These are phyloP conservation scores for Amiota minor DNA, from an alignment of 2,888 invertebrate species.

Conservation along the genomic window DNA sequence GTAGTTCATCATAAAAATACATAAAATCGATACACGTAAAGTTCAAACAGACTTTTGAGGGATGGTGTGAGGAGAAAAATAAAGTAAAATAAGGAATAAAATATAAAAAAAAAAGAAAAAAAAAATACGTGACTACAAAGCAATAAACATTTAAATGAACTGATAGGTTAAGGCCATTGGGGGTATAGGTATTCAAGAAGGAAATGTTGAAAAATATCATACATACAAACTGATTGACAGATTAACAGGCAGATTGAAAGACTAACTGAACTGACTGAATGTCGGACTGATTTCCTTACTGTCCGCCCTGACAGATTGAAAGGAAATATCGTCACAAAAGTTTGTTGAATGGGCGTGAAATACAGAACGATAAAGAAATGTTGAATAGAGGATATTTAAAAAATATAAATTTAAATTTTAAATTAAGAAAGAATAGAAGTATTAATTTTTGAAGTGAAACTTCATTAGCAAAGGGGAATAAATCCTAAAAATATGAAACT, in stretches of 20 bases:
- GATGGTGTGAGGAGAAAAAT: neutral
- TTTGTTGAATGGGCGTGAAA: too few relatives aligned
- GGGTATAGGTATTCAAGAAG: neutral
- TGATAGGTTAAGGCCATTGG: constrained; percentile 8
- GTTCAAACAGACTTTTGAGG: constrained; percentile 11
- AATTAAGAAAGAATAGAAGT: too few relatives aligned
- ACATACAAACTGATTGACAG: too few relatives aligned
- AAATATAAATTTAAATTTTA: too few relatives aligned
- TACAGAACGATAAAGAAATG: too few relatives aligned
- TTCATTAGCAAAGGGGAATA: too few relatives aligned
- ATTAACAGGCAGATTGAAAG: neutral
- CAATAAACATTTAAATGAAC: constrained; percentile 23
- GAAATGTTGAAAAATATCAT: too few relatives aligned
- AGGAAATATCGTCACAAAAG: too few relatives aligned
- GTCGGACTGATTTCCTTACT: neutral
- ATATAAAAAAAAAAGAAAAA: neutral
- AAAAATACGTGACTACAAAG: neutral
- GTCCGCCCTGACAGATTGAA: too few relatives aligned
- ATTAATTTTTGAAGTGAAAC: too few relatives aligned
- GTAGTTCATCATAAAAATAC: neutral
- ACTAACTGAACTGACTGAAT: neutral
- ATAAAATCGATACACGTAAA: constrained; percentile 10
- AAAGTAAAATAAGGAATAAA: neutral
- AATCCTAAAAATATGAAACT: too few relatives aligned
- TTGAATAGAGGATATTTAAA: too few relatives aligned